These are phyloP conservation scores for Ptilonorhynchus violaceus DNA, from an alignment of 2,113 vertebrate species.

Conservation along the genomic window DNA sequence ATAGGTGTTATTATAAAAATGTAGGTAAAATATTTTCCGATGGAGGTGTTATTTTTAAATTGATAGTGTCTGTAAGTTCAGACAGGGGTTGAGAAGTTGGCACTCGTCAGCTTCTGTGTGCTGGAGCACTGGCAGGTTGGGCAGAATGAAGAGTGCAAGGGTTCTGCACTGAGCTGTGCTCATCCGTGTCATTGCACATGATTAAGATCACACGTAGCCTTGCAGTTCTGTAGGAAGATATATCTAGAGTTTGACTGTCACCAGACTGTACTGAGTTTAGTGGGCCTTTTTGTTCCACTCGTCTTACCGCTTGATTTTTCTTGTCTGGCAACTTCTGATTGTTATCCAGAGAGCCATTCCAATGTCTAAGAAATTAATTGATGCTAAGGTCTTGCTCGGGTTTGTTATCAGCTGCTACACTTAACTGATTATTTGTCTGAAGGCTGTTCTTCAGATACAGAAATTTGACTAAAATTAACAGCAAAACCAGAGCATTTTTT, in stretches of 20 bases:
- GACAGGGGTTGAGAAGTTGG: not conserved
- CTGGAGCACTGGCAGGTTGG: not conserved
- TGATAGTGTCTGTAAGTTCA: not conserved
- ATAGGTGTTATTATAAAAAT: not conserved
- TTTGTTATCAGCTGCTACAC: not conserved
- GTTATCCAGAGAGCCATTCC: not conserved
- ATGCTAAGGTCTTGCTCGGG: not conserved
- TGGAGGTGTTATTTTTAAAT: not conserved
- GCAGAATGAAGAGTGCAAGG: not conserved
- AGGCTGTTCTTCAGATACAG: not conserved
- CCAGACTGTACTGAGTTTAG: not conserved
- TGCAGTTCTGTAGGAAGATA: not conserved
- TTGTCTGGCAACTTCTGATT: not conserved
- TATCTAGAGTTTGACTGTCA: not conserved
- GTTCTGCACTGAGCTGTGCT: not conserved
- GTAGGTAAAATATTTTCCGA: not conserved
- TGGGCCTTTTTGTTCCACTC: not conserved
- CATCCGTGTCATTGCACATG: not conserved
- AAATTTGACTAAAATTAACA: not conserved
- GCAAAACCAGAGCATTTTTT: not conserved
- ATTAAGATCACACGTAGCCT: not conserved
- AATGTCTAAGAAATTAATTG: not conserved
- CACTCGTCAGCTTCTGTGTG: not conserved
- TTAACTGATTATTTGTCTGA: not conserved
- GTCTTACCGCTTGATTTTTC: not conserved